Evolutionary conservation across 2,888 invertebrate genomes (phyloP), one percentile per base, ranked within the genome.

Genomic region (Acrocera orbiculus): DNA sequence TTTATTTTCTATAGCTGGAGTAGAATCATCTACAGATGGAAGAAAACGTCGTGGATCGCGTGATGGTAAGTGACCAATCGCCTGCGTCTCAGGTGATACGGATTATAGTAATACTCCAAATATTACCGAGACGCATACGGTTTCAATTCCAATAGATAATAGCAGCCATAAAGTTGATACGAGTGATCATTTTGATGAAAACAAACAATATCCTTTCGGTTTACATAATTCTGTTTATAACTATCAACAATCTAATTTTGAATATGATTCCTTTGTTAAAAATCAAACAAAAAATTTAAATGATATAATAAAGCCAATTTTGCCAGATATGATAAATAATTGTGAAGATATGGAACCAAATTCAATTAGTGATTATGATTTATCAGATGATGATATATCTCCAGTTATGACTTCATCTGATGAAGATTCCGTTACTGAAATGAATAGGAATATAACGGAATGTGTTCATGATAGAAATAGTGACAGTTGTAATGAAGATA

Each of bases 11-110:
- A 11, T 27, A 56, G 55, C 53, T 39, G 54, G 58, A 39, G 53
- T 53, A 20, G 58, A 58, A 42, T 47, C 51, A 20, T 46, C 37
- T 40, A 52, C 49, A 39, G 58, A 57, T 46, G 56, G 55, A 42
- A 52, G 58, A 46, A 64, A 76, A 50, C 66, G 76, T 54, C 70
- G 76, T 53, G 65, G 67, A 46, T 75, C 74, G 42, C 72, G 75
- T 58, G 75, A 76, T 63, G 73, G 70, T 66, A 76, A 76, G 76
- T 77, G 76, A 76, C 69, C 65, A 61, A 53, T 62, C 65, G 65
- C 64, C 59, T 56, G 60, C 58, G 57, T 54, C 54, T 55, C 60
- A 59, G 53, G 58, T 54, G 56, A 39, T 33, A 30, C 32, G 37
- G 37, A 30, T 30, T 28, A 28, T 19, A 25, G 6, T 15, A 15